Percentiles rank a stretch among this genome's conserved stretches.
phyloP scores from a whole-genome alignment of 35 echinoderm and acorn worm species.

The Apostichopus japonicus region DNA sequence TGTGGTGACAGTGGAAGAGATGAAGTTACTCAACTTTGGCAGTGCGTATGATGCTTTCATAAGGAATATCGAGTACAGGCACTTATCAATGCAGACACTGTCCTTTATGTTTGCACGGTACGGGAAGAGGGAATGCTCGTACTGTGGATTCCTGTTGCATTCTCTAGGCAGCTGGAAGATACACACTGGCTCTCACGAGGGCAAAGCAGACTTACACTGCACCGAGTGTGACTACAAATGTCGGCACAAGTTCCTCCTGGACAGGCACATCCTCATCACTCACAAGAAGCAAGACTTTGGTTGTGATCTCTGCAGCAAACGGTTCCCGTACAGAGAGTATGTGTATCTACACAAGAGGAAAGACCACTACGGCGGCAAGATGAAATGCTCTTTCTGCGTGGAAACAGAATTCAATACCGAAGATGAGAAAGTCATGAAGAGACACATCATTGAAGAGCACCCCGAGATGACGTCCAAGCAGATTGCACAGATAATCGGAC shows the following conservation, averaged over 20 bases:
- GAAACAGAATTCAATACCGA: conserved; percentile 11
- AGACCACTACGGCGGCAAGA: conserved; percentile 42
- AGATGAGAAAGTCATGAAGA: conserved; percentile 56
- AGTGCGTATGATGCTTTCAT: conserved; percentile 8
- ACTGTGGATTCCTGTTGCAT: conserved; percentile 49
- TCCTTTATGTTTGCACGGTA: conserved; percentile 57
- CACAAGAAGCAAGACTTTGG: conserved; percentile 56
- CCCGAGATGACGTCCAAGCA: conserved; percentile 48
- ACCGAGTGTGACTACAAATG: conserved; percentile 40
- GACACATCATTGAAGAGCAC: conserved; percentile 58
- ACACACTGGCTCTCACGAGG: conserved; percentile 46
- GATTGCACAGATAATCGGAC: conserved; percentile 40
- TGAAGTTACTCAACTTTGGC: conserved; percentile 23
- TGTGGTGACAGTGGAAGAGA: conserved; percentile 18
- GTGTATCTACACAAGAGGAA: conserved; percentile 50
- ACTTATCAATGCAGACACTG: conserved; percentile 30
- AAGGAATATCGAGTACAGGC: conserved; percentile 32
- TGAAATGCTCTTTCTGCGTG: conserved; percentile 34
- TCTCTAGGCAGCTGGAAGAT: conserved; percentile 52
- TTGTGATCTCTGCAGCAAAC: conserved; percentile 45
- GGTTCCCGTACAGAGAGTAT: conserved; percentile 47
- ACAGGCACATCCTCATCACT: conserved; percentile 36
- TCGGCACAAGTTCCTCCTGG: conserved; percentile 53
- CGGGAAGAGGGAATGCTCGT: conserved; percentile 47
- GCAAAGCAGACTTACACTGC: conserved; percentile 15